Base-by-base conservation (phyloP, 2,888 invertebrate genomes). In the Sesamia inferens region DNA sequence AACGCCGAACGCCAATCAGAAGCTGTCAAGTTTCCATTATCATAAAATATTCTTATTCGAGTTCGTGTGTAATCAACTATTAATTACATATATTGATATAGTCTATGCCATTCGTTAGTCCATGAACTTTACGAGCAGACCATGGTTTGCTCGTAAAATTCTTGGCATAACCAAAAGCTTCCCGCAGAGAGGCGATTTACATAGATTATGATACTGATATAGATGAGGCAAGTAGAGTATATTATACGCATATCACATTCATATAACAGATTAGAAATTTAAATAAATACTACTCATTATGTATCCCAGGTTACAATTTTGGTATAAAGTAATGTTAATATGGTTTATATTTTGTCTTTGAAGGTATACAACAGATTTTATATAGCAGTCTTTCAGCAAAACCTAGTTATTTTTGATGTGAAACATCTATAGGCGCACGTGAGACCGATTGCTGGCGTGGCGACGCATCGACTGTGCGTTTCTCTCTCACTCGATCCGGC, bases 51-150 rank as follows among this genome's bases (percentile, higher is more conserved):
- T 31, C 31, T 31, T 31, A 31, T 68, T 66, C 58, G 44, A 61
- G 74, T 62, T 74, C 51, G 16, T 73, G 57, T 65, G 31, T 76
- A 76, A 73, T 76, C 68, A 81, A 73, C 31, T 68, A 84, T 72
- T 82, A 80, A 84, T 84, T 81, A 83, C 68, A 22, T 55, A 48
- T 64, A 63, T 59, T 83, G 57, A 68, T 74, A 59, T 68, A 71
- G 57, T 66, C n/a, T 31, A 31, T 10, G 44, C 16, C 13, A 66
- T 61, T 68, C n/a, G 68, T 64, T 79, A 72, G 59, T 77, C 24
- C 59, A 57, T 31, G 31, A 31, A 31, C 31, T 31, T 31, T 31
- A 31, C 31, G 31, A 31, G 31, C 31, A 31, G 31, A 31, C 31
- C 31, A 31, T 55, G 62, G 58, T 58, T 16, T 62, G 61, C 19